These are phyloP conservation scores for Acanthornis magna DNA, from an alignment of 2,797 vertebrate genomes.

Conservation along the genomic window DNA sequence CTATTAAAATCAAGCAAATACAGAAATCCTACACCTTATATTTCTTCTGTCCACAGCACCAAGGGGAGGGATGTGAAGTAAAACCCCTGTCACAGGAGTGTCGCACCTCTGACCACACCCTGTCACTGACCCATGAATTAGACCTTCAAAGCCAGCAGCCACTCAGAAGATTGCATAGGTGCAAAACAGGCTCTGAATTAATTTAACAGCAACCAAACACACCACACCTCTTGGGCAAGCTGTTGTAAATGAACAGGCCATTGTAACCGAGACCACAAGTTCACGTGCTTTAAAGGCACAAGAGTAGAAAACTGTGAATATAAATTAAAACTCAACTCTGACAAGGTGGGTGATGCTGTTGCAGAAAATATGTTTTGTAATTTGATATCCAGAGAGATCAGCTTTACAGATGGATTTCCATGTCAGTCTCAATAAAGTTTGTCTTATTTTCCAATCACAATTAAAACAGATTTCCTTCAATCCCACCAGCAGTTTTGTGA, in stretches of 20 bases:
- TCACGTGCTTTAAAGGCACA: not conserved
- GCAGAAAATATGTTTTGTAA: not conserved
- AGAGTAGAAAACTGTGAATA: not conserved
- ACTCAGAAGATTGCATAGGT: not conserved
- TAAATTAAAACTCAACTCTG: not conserved
- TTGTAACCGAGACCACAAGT: not conserved
- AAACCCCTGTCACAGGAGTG: accelerated
- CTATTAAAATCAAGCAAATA: not conserved
- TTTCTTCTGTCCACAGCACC: not conserved
- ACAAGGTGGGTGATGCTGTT: not conserved
- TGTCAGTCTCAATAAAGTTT: not conserved
- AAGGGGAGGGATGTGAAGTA: not conserved
- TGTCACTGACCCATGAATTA: not conserved
- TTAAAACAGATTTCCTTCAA: not conserved
- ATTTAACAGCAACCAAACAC: not conserved
- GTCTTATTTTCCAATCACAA: not conserved
- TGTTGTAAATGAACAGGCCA: not conserved
- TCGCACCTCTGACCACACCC: not conserved
- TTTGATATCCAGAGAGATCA: not conserved
- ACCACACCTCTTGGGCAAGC: not conserved
- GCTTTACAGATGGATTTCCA: not conserved
- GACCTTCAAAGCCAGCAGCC: not conserved
- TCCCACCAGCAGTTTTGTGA: not conserved
- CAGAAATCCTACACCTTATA: not conserved
- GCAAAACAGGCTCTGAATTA: not conserved